These are phyloP conservation scores for Drosophila nebulosa DNA, from an alignment of 1,140 invertebrate genomes.

Conservation along the genomic window DNA sequence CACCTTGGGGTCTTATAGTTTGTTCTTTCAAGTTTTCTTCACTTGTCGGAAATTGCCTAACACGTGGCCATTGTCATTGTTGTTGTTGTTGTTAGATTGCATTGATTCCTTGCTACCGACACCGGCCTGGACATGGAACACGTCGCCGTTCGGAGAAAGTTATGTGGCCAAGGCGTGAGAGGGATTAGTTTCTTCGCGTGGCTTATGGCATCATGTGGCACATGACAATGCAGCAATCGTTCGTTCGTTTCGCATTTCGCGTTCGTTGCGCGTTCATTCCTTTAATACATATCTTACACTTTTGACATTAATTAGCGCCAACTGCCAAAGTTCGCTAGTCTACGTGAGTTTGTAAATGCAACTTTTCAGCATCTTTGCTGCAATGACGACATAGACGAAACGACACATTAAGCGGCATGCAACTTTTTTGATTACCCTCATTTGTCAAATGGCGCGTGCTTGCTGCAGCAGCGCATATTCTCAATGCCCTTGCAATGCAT, in stretches of 20 bases:
- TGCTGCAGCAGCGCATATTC: slow-evolving; percentile 7
- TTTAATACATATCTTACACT: slow-evolving; percentile 40
- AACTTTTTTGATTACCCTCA: slow-evolving; percentile 53
- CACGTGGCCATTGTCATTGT: slow-evolving; percentile 45
- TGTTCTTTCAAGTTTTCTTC: slow-evolving; percentile 37
- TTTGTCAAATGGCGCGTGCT: slow-evolving; percentile 64
- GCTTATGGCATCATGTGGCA: background rate
- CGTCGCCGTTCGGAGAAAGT: slow-evolving; percentile 54
- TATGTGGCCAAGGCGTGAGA: slow-evolving; percentile 47
- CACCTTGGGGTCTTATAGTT: slow-evolving; percentile 35
- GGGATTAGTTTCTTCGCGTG: slow-evolving; percentile 45
- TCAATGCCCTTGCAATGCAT: slow-evolving; percentile 17
- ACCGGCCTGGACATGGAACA: slow-evolving; percentile 21
- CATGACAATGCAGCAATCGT: slow-evolving; percentile 29
- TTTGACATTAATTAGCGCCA: slow-evolving; percentile 69
- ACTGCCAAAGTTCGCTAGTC: slow-evolving; percentile 36
- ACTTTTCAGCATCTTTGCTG: slow-evolving; percentile 9
- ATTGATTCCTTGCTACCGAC: slow-evolving; percentile 24
- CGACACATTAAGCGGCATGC: slow-evolving; percentile 28
- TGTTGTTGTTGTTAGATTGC: slow-evolving; percentile 10
- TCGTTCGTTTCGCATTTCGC: too few species aligned
- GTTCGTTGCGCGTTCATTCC: slow-evolving; percentile 2
- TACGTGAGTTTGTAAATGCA: slow-evolving; percentile 60
- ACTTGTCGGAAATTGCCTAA: slow-evolving; percentile 30
- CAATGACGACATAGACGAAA: too few species aligned